A percentile compares a stretch with the other conserved stretches of the same genome.
Conservation (phyloP, 2,113 vertebrate species). For the Paralichthys olivaceus region DNA sequence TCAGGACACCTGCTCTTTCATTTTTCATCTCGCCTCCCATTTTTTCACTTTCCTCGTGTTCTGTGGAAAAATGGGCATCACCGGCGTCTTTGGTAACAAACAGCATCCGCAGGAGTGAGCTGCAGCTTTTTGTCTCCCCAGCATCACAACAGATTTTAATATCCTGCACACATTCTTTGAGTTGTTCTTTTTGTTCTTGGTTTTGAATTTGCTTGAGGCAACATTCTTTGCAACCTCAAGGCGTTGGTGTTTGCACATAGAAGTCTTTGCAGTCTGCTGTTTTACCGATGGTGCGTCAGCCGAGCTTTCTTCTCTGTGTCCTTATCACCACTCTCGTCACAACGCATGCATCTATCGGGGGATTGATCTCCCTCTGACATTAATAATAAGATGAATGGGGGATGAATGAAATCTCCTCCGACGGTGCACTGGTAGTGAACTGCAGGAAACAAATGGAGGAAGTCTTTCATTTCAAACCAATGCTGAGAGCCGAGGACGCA, state of each 20-base stretch:
- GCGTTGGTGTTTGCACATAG: not conserved
- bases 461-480: not conserved
- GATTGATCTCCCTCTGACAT: not conserved
- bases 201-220: not conserved
- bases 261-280: not conserved
- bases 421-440: not conserved
- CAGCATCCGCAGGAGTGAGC: not conserved
- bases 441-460: not conserved
- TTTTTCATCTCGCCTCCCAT: slow-evolving; percentile 39
- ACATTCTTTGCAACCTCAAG: not conserved
- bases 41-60: not conserved
- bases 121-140: not conserved
- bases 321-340: not conserved
- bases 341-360: not conserved
- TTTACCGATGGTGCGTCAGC: no score
- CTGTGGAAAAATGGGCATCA: not conserved
- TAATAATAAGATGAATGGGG: not conserved
- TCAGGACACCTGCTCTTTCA: slow-evolving; percentile 30
- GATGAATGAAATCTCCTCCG: not conserved
- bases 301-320: not conserved
- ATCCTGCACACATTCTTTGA: not conserved
- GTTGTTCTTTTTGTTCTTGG: not conserved
- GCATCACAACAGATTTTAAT: not conserved
- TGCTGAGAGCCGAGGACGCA: not conserved
- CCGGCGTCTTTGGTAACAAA: not conserved